Evolutionary conservation across 2,888 invertebrate species (phyloP), one percentile per base, ranked within the genome.

Genomic region (Macrophya alboannulata): DNA sequence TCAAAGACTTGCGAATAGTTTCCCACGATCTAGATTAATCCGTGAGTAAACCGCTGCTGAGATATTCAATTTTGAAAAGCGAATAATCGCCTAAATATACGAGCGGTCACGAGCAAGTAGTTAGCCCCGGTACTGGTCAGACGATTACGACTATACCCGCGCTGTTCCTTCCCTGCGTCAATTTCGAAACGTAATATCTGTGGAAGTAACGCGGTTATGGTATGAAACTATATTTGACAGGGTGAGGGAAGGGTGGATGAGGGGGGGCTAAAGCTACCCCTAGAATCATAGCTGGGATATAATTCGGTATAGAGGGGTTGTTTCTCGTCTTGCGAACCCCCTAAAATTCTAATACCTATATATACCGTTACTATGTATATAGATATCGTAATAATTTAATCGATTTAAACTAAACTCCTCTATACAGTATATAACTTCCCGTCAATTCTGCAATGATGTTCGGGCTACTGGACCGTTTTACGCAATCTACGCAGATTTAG

Each of bases 241-340:
- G 72, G n/a, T 17, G 43, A 74, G 45, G 72, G 62, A 10, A 31
- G 31, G 31, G n/a, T n/a, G n/a, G n/a, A n/a, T n/a, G n/a, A n/a
- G n/a, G 31, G 3, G 31, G 31, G 31, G 1, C 31, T 31, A 10
- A n/a, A 45, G 72, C 43, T 31, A 21, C 43, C 72, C 72, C 45
- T 10, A 21, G 45, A 74, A 74, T 74, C 72, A 74, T 74, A 9
- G 25, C 25, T 37, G 45, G 72, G 21, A 71, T 71, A 40, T 71
- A 71, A 71, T 71, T 71, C 15, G 17, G 40, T 40, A 31, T 31
- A 31, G 31, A 9, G 62, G 72, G 45, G 43, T 74, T 45, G 72
- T 74, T 74, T 74, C 72, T 45, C 43, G 72, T 74, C 72, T 40
- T 74, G 43, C 12, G 45, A 74, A 74, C 43, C 68, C 68, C 62